A percentile compares a stretch with the other conserved stretches of the same genome.
Evolutionary conservation across 2,888 invertebrate genomes (phyloP).

Genomic region (Scaptomyza caliginosa): DNA sequence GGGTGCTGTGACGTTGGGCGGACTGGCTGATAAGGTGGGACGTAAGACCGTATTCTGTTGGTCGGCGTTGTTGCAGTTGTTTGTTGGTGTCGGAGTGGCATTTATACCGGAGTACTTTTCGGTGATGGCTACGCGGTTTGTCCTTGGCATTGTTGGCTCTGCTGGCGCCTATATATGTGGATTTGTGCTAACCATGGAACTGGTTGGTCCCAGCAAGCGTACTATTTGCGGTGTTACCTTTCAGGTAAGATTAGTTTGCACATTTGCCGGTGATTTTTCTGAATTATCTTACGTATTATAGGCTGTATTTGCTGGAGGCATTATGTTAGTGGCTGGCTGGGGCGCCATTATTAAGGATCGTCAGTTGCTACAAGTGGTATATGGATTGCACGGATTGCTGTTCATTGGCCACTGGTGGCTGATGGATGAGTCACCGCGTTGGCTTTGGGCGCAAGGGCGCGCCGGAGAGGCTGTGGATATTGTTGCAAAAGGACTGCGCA

Average conservation of each 20-base stretch:
- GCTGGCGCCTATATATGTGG: conserved; percentile 87
- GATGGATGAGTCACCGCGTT: conserved; percentile 94
- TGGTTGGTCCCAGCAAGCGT: conserved; percentile 91
- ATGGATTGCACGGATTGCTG: conserved; percentile 90
- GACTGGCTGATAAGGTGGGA: conserved; percentile 91
- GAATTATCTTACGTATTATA: conserved; percentile 81
- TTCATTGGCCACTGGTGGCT: conserved; percentile 93
- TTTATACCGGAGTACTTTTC: conserved; percentile 91
- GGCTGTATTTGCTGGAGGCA: conserved; percentile 90
- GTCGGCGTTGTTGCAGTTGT: conserved; percentile 89
- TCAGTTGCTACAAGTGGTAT: conserved; percentile 90
- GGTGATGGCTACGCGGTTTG: conserved; percentile 88
- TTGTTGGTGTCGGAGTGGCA: conserved; percentile 89
- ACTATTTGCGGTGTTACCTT: conserved; percentile 91
- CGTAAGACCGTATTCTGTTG: conserved; percentile 91
- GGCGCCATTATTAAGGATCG: conserved; percentile 90
- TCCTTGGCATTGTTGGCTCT: conserved; percentile 92
- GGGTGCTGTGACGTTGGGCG: conserved; percentile 91
- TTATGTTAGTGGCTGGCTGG: conserved; percentile 93
- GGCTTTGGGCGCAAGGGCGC: conserved; percentile 94
- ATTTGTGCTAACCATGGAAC: conserved; percentile 89
- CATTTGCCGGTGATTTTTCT: background rate
- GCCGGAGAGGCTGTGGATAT: conserved; percentile 90
- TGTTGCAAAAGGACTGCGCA: conserved; percentile 90
- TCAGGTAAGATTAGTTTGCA: conserved; percentile 56